Base-by-base conservation (phyloP, 2,113 vertebrate species). In the Rissa tridactyla region DNA sequence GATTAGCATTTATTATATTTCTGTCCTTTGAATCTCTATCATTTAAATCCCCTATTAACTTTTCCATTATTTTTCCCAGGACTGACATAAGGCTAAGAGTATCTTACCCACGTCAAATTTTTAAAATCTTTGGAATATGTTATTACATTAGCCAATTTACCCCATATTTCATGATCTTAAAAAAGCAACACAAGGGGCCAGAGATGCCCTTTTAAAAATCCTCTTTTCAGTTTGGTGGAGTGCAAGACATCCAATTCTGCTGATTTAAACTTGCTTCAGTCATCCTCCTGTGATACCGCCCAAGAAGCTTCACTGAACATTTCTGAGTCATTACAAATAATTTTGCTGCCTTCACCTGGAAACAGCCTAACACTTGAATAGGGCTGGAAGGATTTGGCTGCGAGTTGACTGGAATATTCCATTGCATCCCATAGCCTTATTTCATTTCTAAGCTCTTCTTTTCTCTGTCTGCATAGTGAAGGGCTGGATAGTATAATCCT, bases 1-100 rank as follows among this genome's bases (percentile, higher is more conserved):
- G 34, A 82, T 95, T 89, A 89, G 25, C 81, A 82, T 87, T 84
- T 76, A 92, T 89, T 87, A 51, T 73, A 85, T 79, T 86, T 82
- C 73, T 87, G 34, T 36, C 64, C 61, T 87, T 80, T 73, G 60
- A 93, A 86, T 77, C 40, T 52, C 86, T 88, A 66, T 70, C 17
- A 66, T 85, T 82, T 92, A 77, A 95, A 82, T 78, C 27, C 66
- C 38, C 55, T 86, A 90, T 93, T 89, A 94, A 81, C 20, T 88
- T 92, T 82, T 47, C 58, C 64, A 90, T 90, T 90, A 80, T 91
- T 92, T 82, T 95, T 38, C 34, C 75, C 18, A 49, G 73, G 49
- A 78, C 32, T 69, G 42, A 20, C 1, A 6, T 30, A 60, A 84
- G 49, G 47, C 47, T 78, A 54, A 84, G 38, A 40, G 19, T 47